Evolutionary conservation across 2,888 invertebrate species (phyloP).

Genomic region (Hirtodrosophila alboralis): DNA sequence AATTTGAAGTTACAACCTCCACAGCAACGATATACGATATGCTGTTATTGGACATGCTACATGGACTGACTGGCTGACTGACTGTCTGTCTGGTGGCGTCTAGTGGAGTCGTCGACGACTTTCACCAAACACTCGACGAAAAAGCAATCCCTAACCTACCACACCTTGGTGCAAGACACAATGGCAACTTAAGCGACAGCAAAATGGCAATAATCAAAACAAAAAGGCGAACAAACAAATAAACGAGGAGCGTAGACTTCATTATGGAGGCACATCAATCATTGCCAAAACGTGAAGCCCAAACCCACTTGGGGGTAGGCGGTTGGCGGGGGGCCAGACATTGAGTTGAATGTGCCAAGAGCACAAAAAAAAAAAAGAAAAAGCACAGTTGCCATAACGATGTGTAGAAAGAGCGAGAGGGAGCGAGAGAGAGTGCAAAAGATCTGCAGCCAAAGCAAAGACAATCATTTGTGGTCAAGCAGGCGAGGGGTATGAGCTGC

Average conservation of each 20-base stretch:
- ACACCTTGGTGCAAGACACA: constrained; percentile 57
- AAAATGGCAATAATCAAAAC: constrained; percentile 76
- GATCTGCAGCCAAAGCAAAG: constrained; percentile 33
- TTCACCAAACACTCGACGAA: constrained; percentile 36
- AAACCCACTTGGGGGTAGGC: neutral
- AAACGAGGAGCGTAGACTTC: constrained; percentile 65
- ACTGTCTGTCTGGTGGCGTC: constrained; percentile 20
- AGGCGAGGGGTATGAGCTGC: neutral
- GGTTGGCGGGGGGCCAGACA: constrained; percentile 14
- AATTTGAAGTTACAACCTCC: constrained; percentile 43
- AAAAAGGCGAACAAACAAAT: constrained; percentile 67
- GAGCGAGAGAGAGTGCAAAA: constrained; percentile 5
- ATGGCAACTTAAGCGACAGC: constrained; percentile 54
- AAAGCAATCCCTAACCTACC: constrained; percentile 68
- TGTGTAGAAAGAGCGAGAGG: constrained; percentile 18
- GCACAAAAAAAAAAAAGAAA: constrained; percentile 31
- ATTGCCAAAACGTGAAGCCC: constrained; percentile 64
- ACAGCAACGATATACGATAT: constrained; percentile 36
- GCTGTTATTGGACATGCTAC: constrained; percentile 31
- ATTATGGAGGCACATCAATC: constrained; percentile 72
- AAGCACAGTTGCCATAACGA: constrained; percentile 44
- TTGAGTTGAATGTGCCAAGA: constrained; percentile 57
- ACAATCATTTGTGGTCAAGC: constrained; percentile 58
- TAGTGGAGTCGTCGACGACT: constrained; percentile 35
- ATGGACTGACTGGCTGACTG: constrained; percentile 14